Conservation (phyloP, 2,797 vertebrate species). For the Spea hammondii region DNA sequence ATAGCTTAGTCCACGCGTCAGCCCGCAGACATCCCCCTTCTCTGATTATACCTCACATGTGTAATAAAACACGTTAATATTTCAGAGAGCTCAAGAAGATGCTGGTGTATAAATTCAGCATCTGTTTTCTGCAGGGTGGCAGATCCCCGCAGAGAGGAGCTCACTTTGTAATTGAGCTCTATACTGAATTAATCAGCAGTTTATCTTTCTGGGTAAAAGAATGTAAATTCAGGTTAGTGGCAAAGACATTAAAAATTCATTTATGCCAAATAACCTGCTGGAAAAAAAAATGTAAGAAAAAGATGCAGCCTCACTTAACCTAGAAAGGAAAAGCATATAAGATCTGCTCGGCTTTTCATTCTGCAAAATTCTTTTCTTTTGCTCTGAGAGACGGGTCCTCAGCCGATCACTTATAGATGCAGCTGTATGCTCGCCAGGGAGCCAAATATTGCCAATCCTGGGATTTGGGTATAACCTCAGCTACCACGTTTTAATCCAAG, state of each 20-base stretch:
- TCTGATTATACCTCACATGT: conserved; percentile 69
- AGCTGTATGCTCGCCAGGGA: too few relatives aligned
- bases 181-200: conserved; percentile 98
- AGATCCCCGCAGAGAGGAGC: conserved; percentile 84
- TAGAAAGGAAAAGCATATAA: not conserved
- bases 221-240: conserved; percentile 78
- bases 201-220: conserved; percentile 93
- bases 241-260: conserved; percentile 82
- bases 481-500: too few relatives aligned
- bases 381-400: too few relatives aligned
- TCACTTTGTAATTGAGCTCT: conserved; percentile 96
- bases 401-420: too few relatives aligned
- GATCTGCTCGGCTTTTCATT: not conserved
- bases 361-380: not conserved
- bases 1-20: conserved; percentile 15
- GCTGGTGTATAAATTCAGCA: conserved; percentile 90
- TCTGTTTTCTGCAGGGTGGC: conserved; percentile 90
- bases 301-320: conserved; percentile 27
- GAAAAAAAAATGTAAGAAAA: conserved; percentile 53
- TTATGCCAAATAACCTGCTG: conserved; percentile 77
- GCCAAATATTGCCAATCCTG: too few relatives aligned
- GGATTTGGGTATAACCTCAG: too few relatives aligned
- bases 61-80: conserved; percentile 92
- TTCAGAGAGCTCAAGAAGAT: conserved; percentile 92
- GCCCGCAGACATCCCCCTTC: conserved; percentile 48